Conservation (phyloP, 2,797 vertebrate genomes). For the Acanthis flammea region DNA sequence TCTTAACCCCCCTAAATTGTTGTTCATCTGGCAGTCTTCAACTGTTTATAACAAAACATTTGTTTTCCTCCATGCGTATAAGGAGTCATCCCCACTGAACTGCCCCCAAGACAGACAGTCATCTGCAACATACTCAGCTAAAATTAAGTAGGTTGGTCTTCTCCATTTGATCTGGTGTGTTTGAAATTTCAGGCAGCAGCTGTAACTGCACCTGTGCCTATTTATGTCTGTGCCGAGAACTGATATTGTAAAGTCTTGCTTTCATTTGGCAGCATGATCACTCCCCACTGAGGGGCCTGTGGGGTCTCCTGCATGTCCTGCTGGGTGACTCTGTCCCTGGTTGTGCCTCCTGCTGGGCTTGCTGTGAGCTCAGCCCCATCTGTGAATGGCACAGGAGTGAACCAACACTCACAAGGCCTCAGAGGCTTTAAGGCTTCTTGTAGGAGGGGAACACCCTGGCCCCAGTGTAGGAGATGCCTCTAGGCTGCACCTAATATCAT, state of each 20-base stretch:
- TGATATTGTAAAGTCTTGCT: neutral
- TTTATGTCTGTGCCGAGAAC: neutral
- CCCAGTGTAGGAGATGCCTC: neutral
- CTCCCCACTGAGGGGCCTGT: neutral
- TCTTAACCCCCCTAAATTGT: neutral
- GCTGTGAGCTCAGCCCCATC: neutral
- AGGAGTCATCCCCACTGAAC: neutral
- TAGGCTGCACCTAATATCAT: neutral
- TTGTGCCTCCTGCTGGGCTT: neutral
- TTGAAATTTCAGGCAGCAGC: neutral
- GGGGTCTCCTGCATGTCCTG: neutral
- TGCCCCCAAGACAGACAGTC: neutral
- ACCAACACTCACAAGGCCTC: neutral
- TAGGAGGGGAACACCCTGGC: neutral
- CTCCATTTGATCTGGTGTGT: neutral
- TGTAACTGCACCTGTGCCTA: neutral
- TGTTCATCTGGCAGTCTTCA: neutral
- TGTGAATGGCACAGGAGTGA: neutral
- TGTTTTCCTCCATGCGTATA: neutral
- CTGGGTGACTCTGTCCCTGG: neutral
- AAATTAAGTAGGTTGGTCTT: neutral
- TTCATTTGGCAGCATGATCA: accelerated
- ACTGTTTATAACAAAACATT: neutral
- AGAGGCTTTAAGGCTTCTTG: neutral
- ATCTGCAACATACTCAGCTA: neutral